phyloP scores from a whole-genome alignment of 2,797 vertebrate genomes.

The Phoeniculus purpureus region DNA sequence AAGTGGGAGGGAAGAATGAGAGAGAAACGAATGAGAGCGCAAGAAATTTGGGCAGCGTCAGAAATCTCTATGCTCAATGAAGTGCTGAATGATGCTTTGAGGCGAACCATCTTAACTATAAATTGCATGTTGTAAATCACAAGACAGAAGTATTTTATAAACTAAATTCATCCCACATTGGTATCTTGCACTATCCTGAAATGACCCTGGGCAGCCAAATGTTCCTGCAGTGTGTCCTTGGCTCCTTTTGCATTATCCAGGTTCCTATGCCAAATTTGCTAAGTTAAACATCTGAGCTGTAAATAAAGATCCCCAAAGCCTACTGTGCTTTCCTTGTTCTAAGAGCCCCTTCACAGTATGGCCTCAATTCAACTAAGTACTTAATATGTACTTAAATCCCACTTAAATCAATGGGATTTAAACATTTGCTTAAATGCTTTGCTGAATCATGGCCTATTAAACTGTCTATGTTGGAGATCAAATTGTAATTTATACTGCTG shows the following conservation, averaged over 20 bases:
- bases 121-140: neutral
- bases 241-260: constrained; percentile 24
- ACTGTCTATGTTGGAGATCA: constrained; percentile 22
- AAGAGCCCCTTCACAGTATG: constrained; percentile 38
- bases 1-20: neutral
- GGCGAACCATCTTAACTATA: neutral
- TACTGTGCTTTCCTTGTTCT: constrained; percentile 48
- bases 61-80: neutral
- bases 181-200: constrained; percentile 39
- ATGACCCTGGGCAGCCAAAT: constrained; percentile 58
- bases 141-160: constrained; percentile 1
- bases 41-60: neutral
- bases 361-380: constrained; percentile 48
- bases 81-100: neutral
- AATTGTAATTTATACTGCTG: constrained; percentile 38
- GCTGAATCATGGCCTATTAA: constrained; percentile 53
- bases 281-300: constrained; percentile 64
- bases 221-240: constrained; percentile 58
- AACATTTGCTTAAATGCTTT: constrained; percentile 59
- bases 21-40: neutral
- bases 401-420: constrained; percentile 63
- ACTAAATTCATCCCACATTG: neutral
- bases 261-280: constrained; percentile 46
- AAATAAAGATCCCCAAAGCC: constrained; percentile 57
- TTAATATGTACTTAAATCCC: constrained; percentile 56